Percentiles rank a stretch among this genome's conserved stretches.
Conservation (phyloP, 2,888 invertebrate species). For the Orthonevra nobilis region DNA sequence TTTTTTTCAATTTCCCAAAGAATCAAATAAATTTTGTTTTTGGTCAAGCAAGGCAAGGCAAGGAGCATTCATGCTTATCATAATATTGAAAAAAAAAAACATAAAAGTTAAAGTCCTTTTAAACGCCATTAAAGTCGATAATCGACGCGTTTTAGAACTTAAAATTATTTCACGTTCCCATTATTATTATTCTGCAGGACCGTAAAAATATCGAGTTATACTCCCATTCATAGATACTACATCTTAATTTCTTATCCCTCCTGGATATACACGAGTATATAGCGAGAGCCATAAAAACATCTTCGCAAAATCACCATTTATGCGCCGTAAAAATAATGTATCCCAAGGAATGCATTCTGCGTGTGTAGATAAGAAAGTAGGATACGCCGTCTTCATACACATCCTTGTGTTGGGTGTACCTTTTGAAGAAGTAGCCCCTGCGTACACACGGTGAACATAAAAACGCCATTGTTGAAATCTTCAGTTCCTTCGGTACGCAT, state of each 20-base stretch:
- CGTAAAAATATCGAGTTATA: background rate
- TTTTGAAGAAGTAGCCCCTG: background rate
- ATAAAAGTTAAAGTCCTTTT: constrained; percentile 63
- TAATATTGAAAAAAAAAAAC: constrained; percentile 56
- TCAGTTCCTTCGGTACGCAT: constrained; percentile 71
- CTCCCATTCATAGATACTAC: constrained; percentile 32
- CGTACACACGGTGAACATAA: constrained; percentile 72
- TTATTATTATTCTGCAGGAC: background rate
- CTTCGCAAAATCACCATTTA: constrained; percentile 30
- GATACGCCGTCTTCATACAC: constrained; percentile 49
- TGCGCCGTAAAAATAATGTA: constrained; percentile 52
- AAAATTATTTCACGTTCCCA: constrained; percentile 9
- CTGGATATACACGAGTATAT: constrained; percentile 4
- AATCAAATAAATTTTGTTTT: too few relatives aligned
- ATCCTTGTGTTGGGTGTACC: background rate
- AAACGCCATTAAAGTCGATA: constrained; percentile 57
- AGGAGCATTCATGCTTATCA: constrained; percentile 42
- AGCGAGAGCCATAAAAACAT: constrained; percentile 22
- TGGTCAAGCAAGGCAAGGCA: too few relatives aligned
- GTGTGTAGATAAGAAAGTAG: constrained; percentile 64
- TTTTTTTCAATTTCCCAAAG: too few relatives aligned
- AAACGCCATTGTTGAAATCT: constrained; percentile 79
- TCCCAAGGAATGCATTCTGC: constrained; percentile 66
- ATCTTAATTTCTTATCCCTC: constrained; percentile 47
- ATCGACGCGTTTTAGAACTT: constrained; percentile 49